Percentiles rank a stretch among this genome's conserved stretches.
Conservation (phyloP, 2,113 vertebrate genomes). For the Tonatia bakeri region DNA sequence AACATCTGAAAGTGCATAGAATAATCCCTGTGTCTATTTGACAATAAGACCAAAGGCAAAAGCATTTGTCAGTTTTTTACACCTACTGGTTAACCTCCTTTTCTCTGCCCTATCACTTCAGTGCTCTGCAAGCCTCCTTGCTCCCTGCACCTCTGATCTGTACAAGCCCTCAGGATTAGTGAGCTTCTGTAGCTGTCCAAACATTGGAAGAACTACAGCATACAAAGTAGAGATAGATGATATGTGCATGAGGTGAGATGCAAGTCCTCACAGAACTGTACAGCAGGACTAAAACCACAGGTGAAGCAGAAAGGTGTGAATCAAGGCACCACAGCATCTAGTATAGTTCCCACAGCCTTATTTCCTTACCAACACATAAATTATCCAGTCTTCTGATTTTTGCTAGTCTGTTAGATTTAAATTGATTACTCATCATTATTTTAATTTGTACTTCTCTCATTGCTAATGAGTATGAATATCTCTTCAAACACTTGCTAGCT, state of each 20-base stretch:
- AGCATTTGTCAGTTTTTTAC: not conserved
- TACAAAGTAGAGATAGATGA: not conserved
- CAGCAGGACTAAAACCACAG: not conserved
- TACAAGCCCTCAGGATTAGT: not conserved
- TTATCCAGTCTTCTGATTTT: too few species aligned
- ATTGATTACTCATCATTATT: too few species aligned
- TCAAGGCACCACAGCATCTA: not conserved
- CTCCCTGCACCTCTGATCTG: not conserved
- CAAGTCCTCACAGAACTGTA: not conserved
- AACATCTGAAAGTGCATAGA: not conserved
- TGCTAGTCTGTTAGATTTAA: too few species aligned
- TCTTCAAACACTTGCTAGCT: too few species aligned
- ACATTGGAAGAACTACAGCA: not conserved
- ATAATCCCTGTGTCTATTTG: not conserved
- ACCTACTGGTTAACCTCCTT: not conserved
- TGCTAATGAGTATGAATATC: too few species aligned
- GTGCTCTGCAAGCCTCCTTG: not conserved
- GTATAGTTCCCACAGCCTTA: not conserved
- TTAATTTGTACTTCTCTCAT: too few species aligned
- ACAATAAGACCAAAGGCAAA: not conserved
- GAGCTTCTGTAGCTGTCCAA: not conserved
- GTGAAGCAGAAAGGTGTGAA: not conserved
- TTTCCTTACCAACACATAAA: not conserved
- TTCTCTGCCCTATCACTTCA: not conserved
- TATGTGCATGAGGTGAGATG: not conserved